These are phyloP conservation scores for Drosophila infuscata DNA, from an alignment of 2,888 invertebrate species.

Conservation along the genomic window DNA sequence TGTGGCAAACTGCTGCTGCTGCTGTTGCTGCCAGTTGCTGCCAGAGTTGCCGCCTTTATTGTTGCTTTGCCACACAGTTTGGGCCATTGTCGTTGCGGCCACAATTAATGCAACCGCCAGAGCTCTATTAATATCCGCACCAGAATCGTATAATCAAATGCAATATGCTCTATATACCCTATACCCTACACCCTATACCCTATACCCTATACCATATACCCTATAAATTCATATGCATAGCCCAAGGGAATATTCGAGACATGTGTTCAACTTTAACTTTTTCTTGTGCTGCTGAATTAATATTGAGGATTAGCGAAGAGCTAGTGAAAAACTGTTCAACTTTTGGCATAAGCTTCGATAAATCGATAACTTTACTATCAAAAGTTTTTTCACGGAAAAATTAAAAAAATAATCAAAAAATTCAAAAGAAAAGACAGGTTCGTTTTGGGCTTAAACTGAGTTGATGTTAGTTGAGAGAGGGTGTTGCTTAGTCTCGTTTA, in stretches of 20 bases:
- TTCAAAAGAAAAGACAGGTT: neutral
- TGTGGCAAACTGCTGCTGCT: neutral
- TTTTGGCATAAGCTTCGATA: neutral
- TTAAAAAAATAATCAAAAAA: too few species aligned
- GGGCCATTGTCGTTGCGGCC: conserved; percentile 23
- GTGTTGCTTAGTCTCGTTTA: neutral
- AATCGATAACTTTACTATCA: neutral
- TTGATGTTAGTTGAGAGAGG: neutral
- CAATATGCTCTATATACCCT: neutral
- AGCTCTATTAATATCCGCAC: conserved; percentile 15
- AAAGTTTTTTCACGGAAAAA: neutral
- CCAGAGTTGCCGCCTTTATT: conserved; percentile 16
- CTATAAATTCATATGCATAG: neutral
- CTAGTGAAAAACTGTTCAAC: neutral
- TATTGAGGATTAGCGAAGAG: neutral
- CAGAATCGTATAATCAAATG: conserved; percentile 2
- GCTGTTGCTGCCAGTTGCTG: neutral
- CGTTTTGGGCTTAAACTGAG: neutral
- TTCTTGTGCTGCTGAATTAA: neutral
- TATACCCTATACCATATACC: neutral
- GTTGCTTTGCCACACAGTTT: conserved; percentile 4
- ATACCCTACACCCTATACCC: neutral
- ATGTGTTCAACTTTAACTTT: neutral
- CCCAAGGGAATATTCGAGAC: neutral
- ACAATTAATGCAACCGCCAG: conserved; percentile 29